Evolutionary conservation across 2,113 vertebrate species (phyloP).

Genomic region (Taxidea taxus): DNA sequence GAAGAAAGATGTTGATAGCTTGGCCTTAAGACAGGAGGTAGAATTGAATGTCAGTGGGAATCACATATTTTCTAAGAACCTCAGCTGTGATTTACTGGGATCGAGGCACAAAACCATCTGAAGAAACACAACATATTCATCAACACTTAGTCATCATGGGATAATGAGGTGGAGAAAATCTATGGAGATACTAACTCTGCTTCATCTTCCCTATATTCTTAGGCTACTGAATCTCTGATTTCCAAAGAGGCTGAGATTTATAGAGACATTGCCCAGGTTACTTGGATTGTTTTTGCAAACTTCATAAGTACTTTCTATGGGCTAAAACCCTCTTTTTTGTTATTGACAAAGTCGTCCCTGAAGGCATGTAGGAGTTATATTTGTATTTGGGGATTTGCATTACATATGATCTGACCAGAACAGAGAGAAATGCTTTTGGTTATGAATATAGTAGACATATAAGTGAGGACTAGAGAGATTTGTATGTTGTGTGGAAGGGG

Average conservation of each 20-base stretch:
- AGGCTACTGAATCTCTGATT: background rate
- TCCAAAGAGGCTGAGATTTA: background rate
- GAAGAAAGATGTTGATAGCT: background rate
- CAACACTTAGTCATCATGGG: background rate
- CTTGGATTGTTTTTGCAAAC: background rate
- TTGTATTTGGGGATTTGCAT: slow-evolving; percentile 53
- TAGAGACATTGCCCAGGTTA: background rate
- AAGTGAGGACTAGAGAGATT: background rate
- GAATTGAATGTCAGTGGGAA: background rate
- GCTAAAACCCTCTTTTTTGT: slow-evolving; percentile 21
- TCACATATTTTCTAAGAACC: background rate
- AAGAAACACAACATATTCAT: background rate
- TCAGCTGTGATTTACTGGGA: background rate
- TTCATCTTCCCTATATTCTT: background rate
- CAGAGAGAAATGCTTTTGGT: background rate
- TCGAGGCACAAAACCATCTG: background rate
- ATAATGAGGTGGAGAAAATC: background rate
- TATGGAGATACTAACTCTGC: background rate
- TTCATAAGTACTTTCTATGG: slow-evolving; percentile 15
- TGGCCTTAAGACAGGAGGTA: rapidly evolving
- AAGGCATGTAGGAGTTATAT: background rate
- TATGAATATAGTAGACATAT: background rate
- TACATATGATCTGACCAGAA: slow-evolving; percentile 40
- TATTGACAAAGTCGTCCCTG: slow-evolving; percentile 16
- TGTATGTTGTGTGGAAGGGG: background rate